phyloP scores from a whole-genome alignment of 2,797 vertebrate genomes.

The Hyperoplus immaculatus region DNA sequence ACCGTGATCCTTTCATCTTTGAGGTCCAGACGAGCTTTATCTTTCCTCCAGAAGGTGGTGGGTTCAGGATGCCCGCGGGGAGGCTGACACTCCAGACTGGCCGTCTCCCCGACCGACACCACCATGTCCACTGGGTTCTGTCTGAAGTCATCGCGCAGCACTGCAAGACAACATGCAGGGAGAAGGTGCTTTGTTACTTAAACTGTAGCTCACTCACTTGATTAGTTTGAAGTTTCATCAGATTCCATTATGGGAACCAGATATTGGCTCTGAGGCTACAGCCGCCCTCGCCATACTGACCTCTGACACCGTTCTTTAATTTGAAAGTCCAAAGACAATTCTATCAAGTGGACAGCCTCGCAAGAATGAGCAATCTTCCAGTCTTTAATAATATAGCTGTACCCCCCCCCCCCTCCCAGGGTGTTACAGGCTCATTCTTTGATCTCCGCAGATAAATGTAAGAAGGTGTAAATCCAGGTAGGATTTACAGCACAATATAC shows the following conservation, averaged over 20 bases:
- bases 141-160: constrained; percentile 96
- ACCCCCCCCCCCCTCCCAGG: constrained; percentile 7
- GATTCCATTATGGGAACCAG: constrained; percentile 20
- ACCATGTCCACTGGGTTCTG: constrained; percentile 95
- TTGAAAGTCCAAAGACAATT: constrained; percentile 52
- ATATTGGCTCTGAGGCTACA: constrained; percentile 27
- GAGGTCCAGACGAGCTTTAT: constrained; percentile 92
- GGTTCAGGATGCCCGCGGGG: constrained; percentile 97
- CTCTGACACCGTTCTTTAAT: constrained; percentile 44
- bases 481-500: constrained; percentile 36
- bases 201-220: constrained; percentile 20
- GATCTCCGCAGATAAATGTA: constrained; percentile 50
- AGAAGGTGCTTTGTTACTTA: constrained; percentile 5
- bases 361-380: constrained; percentile 45
- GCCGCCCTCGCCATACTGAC: constrained; percentile 34
- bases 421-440: constrained; percentile 28
- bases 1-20: constrained; percentile 94
- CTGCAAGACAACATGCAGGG: constrained; percentile 74
- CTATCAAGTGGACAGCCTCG: constrained; percentile 41
- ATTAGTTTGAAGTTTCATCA: constrained; percentile 40
- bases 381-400: constrained; percentile 56
- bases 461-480: constrained; percentile 32
- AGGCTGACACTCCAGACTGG: constrained; percentile 93
- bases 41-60: constrained; percentile 97
- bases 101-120: constrained; percentile 94